A percentile compares a stretch with the other conserved stretches of the same genome.
Conservation (phyloP, 2,113 vertebrate species). For the Odocoileus virginianus region DNA sequence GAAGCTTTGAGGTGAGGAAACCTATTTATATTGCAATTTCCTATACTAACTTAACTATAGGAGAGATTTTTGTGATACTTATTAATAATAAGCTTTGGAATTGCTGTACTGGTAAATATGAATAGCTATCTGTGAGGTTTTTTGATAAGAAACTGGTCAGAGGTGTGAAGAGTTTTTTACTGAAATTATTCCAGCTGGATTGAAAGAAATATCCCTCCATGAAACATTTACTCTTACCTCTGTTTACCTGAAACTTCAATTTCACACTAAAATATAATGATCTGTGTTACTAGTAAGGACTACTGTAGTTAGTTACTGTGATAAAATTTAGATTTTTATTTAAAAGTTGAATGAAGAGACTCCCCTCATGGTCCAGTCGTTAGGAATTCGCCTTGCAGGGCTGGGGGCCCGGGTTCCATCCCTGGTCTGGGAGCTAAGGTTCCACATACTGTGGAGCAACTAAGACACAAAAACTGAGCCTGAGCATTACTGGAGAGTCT, state of each 20-base stretch:
- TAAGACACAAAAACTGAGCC: neutral
- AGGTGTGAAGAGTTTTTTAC: neutral
- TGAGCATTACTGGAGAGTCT: neutral
- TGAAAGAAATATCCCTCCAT: neutral
- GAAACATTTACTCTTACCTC: neutral
- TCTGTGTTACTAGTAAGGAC: neutral
- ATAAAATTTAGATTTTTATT: slow-evolving; percentile 1
- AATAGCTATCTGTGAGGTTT: neutral
- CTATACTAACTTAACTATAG: neutral
- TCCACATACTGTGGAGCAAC: neutral
- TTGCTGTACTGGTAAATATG: neutral
- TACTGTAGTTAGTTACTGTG: neutral
- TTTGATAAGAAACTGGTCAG: neutral
- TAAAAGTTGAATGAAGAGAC: neutral
- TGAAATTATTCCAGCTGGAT: neutral
- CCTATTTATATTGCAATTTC: neutral
- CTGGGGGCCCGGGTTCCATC: neutral
- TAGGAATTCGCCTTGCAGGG: neutral
- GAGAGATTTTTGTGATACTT: neutral
- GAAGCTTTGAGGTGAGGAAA: neutral
- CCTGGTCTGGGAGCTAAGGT: neutral
- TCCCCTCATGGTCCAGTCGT: neutral
- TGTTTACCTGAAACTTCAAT: neutral
- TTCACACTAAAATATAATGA: neutral
- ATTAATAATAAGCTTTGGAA: neutral